A percentile compares a stretch with the other conserved stretches of the same genome.
Evolutionary conservation across 2,888 invertebrate genomes (phyloP).

Genomic region (Machimus atricapillus): DNA sequence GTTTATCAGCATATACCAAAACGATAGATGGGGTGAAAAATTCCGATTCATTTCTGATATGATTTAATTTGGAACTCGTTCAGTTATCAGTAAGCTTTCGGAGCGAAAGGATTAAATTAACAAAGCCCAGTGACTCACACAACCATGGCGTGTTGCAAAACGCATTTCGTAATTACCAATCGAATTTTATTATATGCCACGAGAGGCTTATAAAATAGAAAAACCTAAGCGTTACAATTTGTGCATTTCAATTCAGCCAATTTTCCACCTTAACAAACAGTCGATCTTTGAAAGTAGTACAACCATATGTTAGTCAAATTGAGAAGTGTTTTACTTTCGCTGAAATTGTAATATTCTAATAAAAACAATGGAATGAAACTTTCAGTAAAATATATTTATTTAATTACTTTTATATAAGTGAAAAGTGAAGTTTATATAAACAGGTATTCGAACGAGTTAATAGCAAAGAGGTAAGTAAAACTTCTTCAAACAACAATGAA

Average conservation of each 20-base stretch:
- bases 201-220: neutral
- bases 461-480: neutral
- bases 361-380: neutral
- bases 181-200: neutral
- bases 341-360: neutral
- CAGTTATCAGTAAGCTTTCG: constrained; percentile 9
- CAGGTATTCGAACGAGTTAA: neutral
- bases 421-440: neutral
- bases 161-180: constrained; percentile 7
- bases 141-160: neutral
- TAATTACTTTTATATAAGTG: neutral
- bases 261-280: neutral
- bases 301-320: neutral
- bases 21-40: neutral
- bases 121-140: neutral
- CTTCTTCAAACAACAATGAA: neutral
- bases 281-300: neutral
- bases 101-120: constrained; percentile 3
- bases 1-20: neutral
- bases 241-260: neutral
- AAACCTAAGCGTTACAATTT: neutral
- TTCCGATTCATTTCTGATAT: neutral
- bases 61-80: neutral
- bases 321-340: neutral
- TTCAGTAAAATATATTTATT: neutral